A percentile compares a stretch with the other conserved stretches of the same genome.
phyloP scores from a whole-genome alignment of 2,113 vertebrate genomes.

The Empidonax alnorum region DNA sequence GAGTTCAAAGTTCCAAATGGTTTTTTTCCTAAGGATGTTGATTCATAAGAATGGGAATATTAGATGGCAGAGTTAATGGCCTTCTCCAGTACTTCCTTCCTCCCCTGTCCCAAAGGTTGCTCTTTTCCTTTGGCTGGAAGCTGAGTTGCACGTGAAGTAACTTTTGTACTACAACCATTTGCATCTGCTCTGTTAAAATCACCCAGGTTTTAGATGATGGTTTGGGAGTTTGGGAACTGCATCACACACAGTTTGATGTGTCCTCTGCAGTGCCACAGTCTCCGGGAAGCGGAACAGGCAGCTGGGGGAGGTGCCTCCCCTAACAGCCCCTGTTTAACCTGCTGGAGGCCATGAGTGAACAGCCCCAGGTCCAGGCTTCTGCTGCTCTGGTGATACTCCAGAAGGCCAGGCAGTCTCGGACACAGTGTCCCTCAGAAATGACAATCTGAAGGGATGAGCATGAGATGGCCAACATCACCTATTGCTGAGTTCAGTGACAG shows the following conservation, averaged over 20 bases:
- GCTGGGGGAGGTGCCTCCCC: neutral
- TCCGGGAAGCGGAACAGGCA: neutral
- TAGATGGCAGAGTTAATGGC: neutral
- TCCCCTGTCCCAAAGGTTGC: neutral
- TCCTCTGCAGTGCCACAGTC: neutral
- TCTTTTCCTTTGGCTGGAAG: neutral
- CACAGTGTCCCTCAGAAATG: neutral
- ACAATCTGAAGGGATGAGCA: neutral
- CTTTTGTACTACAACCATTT: neutral
- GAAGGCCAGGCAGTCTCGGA: neutral
- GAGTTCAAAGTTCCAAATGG: neutral
- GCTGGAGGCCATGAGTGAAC: neutral
- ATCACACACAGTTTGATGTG: neutral
- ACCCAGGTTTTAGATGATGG: neutral
- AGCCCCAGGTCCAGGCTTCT: neutral
- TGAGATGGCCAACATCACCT: neutral
- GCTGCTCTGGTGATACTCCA: neutral
- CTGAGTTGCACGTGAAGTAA: neutral
- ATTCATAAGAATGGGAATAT: neutral
- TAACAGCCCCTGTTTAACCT: neutral
- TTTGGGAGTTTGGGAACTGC: neutral
- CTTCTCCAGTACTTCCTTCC: neutral
- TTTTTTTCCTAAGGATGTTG: constrained; percentile 10
- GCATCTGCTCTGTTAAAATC: neutral
- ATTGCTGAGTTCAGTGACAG: neutral